phyloP scores from a whole-genome alignment of 1,140 invertebrate genomes.

The Papilio dardanus region DNA sequence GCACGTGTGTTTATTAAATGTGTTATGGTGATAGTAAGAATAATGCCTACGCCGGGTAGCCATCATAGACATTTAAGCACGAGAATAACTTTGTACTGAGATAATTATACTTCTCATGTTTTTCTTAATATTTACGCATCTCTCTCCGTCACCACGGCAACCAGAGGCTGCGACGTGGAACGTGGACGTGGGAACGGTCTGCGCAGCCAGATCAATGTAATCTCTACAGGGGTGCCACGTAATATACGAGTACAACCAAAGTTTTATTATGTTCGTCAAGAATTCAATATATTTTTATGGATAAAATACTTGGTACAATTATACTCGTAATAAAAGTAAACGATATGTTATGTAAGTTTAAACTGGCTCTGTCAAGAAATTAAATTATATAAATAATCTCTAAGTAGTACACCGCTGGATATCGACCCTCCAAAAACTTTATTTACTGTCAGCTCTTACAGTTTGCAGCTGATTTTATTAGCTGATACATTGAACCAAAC shows the following conservation, averaged over 20 bases:
- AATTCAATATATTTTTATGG: not conserved
- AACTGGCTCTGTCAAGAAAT: not conserved
- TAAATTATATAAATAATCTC: not conserved
- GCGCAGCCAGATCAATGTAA: conserved; percentile 76
- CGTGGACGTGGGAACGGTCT: conserved; percentile 55
- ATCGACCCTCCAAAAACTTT: not conserved
- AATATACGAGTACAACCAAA: not conserved
- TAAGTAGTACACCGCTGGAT: too few relatives aligned
- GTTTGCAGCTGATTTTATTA: too few relatives aligned
- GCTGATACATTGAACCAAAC: not conserved
- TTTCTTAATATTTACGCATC: conserved; percentile 40
- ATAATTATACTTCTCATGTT: not conserved
- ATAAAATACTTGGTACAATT: not conserved
- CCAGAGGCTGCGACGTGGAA: conserved; percentile 67
- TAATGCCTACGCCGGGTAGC: not conserved
- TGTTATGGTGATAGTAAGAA: not conserved
- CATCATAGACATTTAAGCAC: not conserved
- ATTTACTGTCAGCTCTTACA: too few relatives aligned
- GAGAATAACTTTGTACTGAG: not conserved
- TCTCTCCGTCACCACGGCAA: conserved; percentile 65
- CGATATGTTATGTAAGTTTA: too few relatives aligned
- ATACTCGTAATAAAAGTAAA: too few relatives aligned
- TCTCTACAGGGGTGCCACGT: conserved; percentile 62
- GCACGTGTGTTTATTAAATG: too few relatives aligned
- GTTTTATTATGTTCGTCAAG: not conserved